These are phyloP conservation scores for Enhydra lutris DNA, from an alignment of 2,113 vertebrate species.

Conservation along the genomic window DNA sequence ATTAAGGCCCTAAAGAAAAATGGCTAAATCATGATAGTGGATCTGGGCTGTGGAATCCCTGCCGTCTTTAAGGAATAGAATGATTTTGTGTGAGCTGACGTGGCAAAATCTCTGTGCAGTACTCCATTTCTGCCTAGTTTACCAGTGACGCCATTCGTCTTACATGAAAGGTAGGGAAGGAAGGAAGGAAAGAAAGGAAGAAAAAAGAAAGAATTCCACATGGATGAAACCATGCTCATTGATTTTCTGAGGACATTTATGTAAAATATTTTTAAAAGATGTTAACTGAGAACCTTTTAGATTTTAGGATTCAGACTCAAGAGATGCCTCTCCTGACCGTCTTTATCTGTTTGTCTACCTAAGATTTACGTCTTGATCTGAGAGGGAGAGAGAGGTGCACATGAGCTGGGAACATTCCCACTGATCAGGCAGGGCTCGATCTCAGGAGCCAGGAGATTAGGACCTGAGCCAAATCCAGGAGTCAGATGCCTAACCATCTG, in stretches of 20 bases:
- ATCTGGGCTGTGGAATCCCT: not conserved
- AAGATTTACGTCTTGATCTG: not conserved
- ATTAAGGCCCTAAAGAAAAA: not conserved
- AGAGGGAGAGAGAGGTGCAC: not conserved
- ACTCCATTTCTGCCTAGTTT: not conserved
- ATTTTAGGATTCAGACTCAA: not conserved
- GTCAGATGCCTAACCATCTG: not conserved
- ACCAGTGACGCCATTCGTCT: not conserved
- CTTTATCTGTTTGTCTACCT: not conserved
- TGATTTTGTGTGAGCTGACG: not conserved
- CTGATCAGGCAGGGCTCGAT: not conserved
- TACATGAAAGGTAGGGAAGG: not conserved
- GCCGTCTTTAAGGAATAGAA: not conserved
- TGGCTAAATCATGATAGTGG: not conserved
- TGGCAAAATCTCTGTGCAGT: not conserved
- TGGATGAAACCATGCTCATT: not conserved
- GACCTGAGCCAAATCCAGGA: not conserved
- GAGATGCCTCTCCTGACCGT: not conserved
- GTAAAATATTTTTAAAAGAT: not conserved
- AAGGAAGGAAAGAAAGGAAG: not conserved
- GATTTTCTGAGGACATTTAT: not conserved
- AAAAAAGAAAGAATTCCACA: not conserved
- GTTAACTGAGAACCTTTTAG: not conserved
- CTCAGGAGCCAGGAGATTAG: not conserved
- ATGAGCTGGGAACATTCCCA: not conserved